Conservation (phyloP, 2,888 invertebrate genomes). For the Microdon myrmicae region DNA sequence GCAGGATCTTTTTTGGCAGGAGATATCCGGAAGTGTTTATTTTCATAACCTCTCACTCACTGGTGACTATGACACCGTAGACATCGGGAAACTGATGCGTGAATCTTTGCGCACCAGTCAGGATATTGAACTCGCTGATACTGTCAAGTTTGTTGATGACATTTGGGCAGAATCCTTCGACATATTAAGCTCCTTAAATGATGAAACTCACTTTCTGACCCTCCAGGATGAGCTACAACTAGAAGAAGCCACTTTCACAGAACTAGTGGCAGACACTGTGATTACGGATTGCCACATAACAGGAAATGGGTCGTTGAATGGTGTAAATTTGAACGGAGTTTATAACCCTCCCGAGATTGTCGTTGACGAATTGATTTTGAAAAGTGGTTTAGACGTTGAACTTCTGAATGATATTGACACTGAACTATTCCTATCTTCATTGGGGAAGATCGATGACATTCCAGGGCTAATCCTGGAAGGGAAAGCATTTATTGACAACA, state of each 20-base stretch:
- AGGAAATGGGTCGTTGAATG: constrained; percentile 60
- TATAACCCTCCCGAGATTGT: constrained; percentile 58
- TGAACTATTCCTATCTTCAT: constrained; percentile 58
- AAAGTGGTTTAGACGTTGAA: constrained; percentile 60
- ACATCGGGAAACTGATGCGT: constrained; percentile 65
- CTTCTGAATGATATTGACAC: constrained; percentile 64
- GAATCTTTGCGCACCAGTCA: constrained; percentile 65
- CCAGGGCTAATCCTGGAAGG: constrained; percentile 63
- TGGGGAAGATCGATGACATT: constrained; percentile 59
- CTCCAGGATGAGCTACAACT: constrained; percentile 60
- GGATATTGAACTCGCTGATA: constrained; percentile 63
- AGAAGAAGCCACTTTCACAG: constrained; percentile 56
- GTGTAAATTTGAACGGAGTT: constrained; percentile 62
- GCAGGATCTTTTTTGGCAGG: constrained; percentile 66
- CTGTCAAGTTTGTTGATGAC: constrained; percentile 62
- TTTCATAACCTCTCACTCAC: constrained; percentile 67
- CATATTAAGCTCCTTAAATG: constrained; percentile 65
- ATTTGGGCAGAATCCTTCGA: constrained; percentile 56
- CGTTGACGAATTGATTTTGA: constrained; percentile 59
- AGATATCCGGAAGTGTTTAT: constrained; percentile 65
- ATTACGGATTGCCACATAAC: constrained; percentile 62
- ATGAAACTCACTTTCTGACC: constrained; percentile 57
- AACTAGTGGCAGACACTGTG: constrained; percentile 58
- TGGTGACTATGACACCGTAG: constrained; percentile 66
- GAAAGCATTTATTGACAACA: constrained; percentile 65